These are phyloP conservation scores for Dolichallabes microphthalmus DNA, from an alignment of 2,113 vertebrate genomes.

Conservation along the genomic window DNA sequence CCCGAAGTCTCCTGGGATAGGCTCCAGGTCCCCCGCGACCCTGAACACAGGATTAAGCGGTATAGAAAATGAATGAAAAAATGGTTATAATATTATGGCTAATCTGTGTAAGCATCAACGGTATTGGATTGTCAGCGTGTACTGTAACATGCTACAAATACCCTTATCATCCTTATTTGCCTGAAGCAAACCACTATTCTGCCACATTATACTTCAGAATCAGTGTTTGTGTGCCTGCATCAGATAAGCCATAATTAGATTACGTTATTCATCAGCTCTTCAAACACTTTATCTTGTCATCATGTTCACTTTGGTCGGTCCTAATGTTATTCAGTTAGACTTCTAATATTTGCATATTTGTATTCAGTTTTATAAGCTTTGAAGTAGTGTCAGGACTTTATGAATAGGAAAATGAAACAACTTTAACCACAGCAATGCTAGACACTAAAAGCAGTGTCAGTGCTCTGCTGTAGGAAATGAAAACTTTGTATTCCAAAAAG, in stretches of 20 bases:
- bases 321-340: conserved; percentile 1
- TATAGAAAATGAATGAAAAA: no score
- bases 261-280: background rate
- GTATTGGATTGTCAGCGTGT: background rate
- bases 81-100: no score
- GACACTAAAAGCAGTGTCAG: background rate
- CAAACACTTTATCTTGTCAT: background rate
- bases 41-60: no score
- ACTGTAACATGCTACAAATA: background rate
- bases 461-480: background rate
- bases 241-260: background rate
- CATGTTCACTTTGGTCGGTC: background rate
- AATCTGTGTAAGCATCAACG: background rate
- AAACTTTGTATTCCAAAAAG: background rate
- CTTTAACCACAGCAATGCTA: background rate
- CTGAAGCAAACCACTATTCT: background rate
- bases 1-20: no score
- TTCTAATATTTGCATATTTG: background rate
- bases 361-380: background rate
- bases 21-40: no score
- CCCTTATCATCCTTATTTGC: conserved; percentile 3
- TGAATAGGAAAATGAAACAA: background rate
- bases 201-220: background rate
- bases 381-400: background rate
- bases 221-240: background rate